These are phyloP conservation scores for Erebia ligea DNA, from an alignment of 2,888 invertebrate genomes.

Conservation along the genomic window DNA sequence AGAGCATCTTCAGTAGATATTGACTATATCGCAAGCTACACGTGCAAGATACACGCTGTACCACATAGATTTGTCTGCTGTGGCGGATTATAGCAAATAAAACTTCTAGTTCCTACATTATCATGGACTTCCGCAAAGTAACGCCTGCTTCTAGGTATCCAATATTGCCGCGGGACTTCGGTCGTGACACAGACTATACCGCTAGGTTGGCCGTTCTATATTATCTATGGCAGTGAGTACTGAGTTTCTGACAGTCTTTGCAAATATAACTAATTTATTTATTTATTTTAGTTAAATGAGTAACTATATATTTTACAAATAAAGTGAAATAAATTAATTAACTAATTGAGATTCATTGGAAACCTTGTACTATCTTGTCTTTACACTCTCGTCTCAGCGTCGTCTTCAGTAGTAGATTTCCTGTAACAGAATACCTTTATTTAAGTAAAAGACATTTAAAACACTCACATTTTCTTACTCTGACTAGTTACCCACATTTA, in stretches of 20 bases:
- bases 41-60: no score
- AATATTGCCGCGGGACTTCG: no score
- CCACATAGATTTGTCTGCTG: no score
- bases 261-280: conserved; percentile 46
- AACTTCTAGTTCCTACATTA: neutral
- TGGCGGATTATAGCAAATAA: no score
- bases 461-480: neutral
- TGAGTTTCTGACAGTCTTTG: conserved; percentile 74
- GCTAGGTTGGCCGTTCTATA: conserved; percentile 42
- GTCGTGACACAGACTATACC: no score
- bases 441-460: neutral
- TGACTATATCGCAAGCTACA: no score
- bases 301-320: conserved; percentile 44
- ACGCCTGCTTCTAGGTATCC: no score
- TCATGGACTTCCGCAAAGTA: no score
- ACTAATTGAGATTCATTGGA: conserved; percentile 82
- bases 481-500: neutral
- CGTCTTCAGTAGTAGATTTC: conserved; percentile 83
- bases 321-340: conserved; percentile 58
- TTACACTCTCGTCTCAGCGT: conserved; percentile 79
- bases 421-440: conserved; percentile 47
- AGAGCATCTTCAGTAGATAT: no score
- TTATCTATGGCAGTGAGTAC: conserved; percentile 77
- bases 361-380: conserved; percentile 72
- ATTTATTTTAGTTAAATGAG: conserved; percentile 31